Base-by-base conservation (phyloP, 1,140 invertebrate genomes). In the Leptoteleia sp. region DNA sequence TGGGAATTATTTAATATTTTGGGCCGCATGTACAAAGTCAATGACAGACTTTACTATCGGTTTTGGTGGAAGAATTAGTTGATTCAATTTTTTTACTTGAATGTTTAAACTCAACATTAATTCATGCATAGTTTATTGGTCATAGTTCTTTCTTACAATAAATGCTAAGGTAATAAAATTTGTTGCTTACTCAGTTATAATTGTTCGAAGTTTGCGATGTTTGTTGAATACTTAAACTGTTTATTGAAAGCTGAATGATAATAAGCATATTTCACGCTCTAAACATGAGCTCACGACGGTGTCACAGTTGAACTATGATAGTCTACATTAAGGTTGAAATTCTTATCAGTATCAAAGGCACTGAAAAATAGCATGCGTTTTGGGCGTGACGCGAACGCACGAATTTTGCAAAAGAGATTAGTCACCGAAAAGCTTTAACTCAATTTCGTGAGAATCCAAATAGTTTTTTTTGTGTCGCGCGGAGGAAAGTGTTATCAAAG, bases 351-450 rank as follows among this genome's bases (percentile, higher is more conserved):
- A 48, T 75, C 70, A 79, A 79, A 79, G 50, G 37, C 62, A 22
- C 15, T 9, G 38, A 33, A 64, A 59, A 79, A 73, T 54, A 68
- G 50, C 19, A 22, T 8, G 6, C 37, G 15, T 71, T 71, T 59
- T 33, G 25, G 27, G 31, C 33, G 45, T 43, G 50, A 42, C 11
- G 37, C 29, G 57, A 70, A 64, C 43, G 47, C 43, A 16, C 38
- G 48, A 80, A 55, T 80, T 76, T 76, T 55, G 78, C 48, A 73
- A 76, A 80, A 80, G 78, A 76, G 78, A 80, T 80, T 76, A 80
- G 72, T 80, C 55, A 40, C 33, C 61, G 48, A 76, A 80, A 76
- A 80, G 78, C 65, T 72, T 80, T 72, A 76, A 80, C 67, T 80
- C 78, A 80, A 76, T 80, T 80, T 72, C 55, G 52, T 47, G 65